These are phyloP conservation scores for Brenthis daphne DNA, from an alignment of 2,888 invertebrate genomes.

Conservation along the genomic window DNA sequence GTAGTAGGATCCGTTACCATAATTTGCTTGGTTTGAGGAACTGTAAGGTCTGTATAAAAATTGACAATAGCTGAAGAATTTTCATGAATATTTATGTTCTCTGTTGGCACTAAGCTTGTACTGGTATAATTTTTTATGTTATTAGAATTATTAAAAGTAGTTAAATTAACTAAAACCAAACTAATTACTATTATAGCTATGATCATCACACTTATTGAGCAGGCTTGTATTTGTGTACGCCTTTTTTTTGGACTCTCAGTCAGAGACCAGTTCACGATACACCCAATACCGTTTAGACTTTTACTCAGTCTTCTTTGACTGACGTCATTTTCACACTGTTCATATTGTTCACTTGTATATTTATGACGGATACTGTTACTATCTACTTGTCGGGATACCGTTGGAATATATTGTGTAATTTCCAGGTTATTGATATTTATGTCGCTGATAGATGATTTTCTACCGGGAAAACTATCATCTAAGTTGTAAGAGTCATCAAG, in stretches of 20 bases:
- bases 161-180: constrained; percentile 78
- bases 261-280: constrained; percentile 72
- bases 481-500: constrained; percentile 46
- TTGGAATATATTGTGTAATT: constrained; percentile 56
- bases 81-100: constrained; percentile 58
- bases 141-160: constrained; percentile 65
- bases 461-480: constrained; percentile 46
- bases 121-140: constrained; percentile 60
- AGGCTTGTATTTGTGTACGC: constrained; percentile 77
- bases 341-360: constrained; percentile 60
- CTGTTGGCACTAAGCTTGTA: constrained; percentile 76
- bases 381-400: constrained; percentile 73
- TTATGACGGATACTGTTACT: constrained; percentile 63
- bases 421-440: constrained; percentile 32
- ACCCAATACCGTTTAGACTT: constrained; percentile 73
- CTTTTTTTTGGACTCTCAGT: constrained; percentile 73
- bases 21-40: constrained; percentile 42
- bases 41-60: constrained; percentile 51
- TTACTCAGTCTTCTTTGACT: constrained; percentile 69
- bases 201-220: constrained; percentile 80
- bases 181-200: constrained; percentile 77
- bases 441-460: constrained; percentile 36
- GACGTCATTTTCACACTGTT: constrained; percentile 55
- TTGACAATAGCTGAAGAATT: constrained; percentile 60
- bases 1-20: constrained; percentile 50